Percentiles rank a stretch among this genome's conserved stretches.
Evolutionary conservation across 2,113 vertebrate species (phyloP).

Genomic region (Fregata magnificens): DNA sequence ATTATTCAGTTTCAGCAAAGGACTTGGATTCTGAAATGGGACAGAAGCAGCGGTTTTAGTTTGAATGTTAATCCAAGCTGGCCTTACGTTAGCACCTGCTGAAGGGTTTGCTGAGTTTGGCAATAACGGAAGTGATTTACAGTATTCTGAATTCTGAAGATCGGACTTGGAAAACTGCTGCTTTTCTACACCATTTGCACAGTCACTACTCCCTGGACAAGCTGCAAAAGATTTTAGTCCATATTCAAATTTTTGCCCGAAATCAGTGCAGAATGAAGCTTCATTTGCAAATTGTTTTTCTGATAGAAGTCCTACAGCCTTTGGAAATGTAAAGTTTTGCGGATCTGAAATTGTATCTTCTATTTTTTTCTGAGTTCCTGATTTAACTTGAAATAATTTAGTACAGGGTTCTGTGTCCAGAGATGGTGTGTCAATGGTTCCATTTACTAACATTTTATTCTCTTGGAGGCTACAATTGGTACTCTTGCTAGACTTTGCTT

Average conservation of each 20-base stretch:
- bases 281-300: slow-evolving; percentile 75
- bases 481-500: slow-evolving; percentile 72
- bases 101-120: slow-evolving; percentile 52
- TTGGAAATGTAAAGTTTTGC: slow-evolving; percentile 72
- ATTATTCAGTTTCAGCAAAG: slow-evolving; percentile 66
- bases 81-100: slow-evolving; percentile 48
- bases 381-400: slow-evolving; percentile 76
- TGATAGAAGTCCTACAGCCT: slow-evolving; percentile 57
- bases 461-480: slow-evolving; percentile 67
- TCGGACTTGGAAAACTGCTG: slow-evolving; percentile 68
- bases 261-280: slow-evolving; percentile 68
- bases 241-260: slow-evolving; percentile 74
- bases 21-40: slow-evolving; percentile 66
- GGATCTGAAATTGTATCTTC: slow-evolving; percentile 71
- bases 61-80: slow-evolving; percentile 71
- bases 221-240: slow-evolving; percentile 68
- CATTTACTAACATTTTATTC: slow-evolving; percentile 67
- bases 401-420: slow-evolving; percentile 69
- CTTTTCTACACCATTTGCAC: slow-evolving; percentile 68
- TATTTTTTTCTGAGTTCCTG: slow-evolving; percentile 73
- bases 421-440: slow-evolving; percentile 55
- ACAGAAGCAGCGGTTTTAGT: slow-evolving; percentile 52
- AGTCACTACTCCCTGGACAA: slow-evolving; percentile 65
- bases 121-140: slow-evolving; percentile 66
- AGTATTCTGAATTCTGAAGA: slow-evolving; percentile 69